Evolutionary conservation across 2,113 vertebrate species (phyloP).

Genomic region (Bufo bufo): DNA sequence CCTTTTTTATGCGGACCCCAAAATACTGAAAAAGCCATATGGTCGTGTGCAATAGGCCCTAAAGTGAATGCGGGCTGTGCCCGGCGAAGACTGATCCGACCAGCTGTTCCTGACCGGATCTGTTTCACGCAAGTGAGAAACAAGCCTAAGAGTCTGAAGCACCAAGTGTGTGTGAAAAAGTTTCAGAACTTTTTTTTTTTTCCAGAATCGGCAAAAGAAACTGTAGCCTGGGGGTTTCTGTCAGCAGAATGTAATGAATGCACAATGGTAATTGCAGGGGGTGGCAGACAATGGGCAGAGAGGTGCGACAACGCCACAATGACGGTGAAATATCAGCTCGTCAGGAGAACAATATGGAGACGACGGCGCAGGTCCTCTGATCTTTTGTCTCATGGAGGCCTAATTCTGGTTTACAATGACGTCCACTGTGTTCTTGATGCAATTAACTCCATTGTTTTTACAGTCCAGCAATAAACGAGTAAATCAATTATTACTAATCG

Average conservation of each 20-base stretch:
- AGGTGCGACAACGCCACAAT: not conserved
- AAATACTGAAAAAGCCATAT: too few relatives aligned
- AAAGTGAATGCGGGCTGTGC: too few relatives aligned
- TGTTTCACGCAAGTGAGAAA: too few relatives aligned
- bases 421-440: not conserved
- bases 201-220: not conserved
- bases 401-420: not conserved
- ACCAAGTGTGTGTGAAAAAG: not conserved
- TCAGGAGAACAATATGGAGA: not conserved
- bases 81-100: too few relatives aligned
- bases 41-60: too few relatives aligned
- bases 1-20: too few relatives aligned
- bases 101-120: too few relatives aligned
- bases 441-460: constrained; percentile 18
- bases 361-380: not conserved
- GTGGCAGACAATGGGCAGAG: not conserved
- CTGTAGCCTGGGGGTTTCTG: not conserved
- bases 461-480: not conserved
- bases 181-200: not conserved
- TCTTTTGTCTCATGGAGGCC: not conserved
- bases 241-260: not conserved
- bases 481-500: not conserved
- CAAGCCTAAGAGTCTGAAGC: too few relatives aligned
- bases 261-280: not conserved
- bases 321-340: not conserved